Conservation (phyloP, 2,888 invertebrate genomes). For the Mycalesis mineus region DNA sequence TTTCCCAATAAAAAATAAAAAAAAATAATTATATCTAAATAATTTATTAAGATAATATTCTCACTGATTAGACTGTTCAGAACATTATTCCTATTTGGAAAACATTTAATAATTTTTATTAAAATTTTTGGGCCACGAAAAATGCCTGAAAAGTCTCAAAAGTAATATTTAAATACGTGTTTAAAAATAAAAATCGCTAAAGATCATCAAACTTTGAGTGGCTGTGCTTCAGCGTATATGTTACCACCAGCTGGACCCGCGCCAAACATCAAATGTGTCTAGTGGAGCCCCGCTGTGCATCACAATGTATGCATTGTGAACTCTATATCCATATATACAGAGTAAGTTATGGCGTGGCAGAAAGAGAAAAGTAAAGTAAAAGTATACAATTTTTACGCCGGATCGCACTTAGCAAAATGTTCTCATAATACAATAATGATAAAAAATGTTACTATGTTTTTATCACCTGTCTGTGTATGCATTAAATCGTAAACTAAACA, state of each 20-base stretch:
- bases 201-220: slow-evolving; percentile 17
- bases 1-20: too few species aligned
- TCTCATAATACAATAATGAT: background rate
- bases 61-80: too few species aligned
- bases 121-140: too few species aligned
- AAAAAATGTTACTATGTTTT: background rate
- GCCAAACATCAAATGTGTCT: slow-evolving; percentile 18
- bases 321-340: background rate
- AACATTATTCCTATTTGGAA: too few species aligned
- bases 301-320: background rate
- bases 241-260: slow-evolving; percentile 11
- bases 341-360: background rate
- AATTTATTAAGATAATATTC: too few species aligned
- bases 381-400: background rate
- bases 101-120: too few species aligned
- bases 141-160: too few species aligned
- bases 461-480: too few species aligned
- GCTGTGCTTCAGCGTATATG: background rate
- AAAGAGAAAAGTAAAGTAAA: background rate
- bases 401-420: slow-evolving; percentile 5
- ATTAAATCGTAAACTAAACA: too few species aligned
- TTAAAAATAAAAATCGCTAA: slow-evolving; percentile 3
- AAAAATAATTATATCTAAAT: too few species aligned
- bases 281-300: background rate
- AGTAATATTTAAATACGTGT: background rate